Conservation (phyloP, 2,797 vertebrate genomes). For the Cuniculus paca region DNA sequence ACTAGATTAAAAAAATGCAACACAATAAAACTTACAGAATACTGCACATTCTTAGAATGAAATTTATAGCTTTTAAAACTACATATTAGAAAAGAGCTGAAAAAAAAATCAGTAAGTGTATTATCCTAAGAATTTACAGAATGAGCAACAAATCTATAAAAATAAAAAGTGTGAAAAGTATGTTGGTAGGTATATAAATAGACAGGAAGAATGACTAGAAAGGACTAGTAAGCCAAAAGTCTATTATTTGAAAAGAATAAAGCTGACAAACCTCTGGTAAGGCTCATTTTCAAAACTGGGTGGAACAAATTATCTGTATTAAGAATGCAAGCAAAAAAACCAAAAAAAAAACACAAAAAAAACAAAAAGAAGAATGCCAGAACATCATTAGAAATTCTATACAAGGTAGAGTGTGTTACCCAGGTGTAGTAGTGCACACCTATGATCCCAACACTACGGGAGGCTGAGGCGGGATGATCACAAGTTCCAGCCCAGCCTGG, state of each 20-base stretch:
- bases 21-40: conserved; percentile 14
- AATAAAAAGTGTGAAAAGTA: background rate
- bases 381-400: background rate
- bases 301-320: background rate
- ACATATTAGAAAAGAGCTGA: background rate
- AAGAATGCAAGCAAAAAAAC: background rate
- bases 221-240: background rate
- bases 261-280: background rate
- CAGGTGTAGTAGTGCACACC: background rate
- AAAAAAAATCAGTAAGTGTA: background rate
- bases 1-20: background rate
- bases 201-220: background rate
- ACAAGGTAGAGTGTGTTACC: background rate
- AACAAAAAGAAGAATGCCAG: background rate
- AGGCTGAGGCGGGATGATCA: background rate
- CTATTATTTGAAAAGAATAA: background rate
- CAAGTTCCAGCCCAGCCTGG: background rate
- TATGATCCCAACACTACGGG: background rate
- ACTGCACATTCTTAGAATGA: background rate
- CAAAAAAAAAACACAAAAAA: too few species aligned
- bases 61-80: conserved; percentile 29
- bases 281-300: background rate
- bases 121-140: background rate
- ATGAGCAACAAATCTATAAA: background rate
- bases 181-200: background rate